These are phyloP conservation scores for Nymphicus hollandicus DNA, from an alignment of 2,113 vertebrate genomes.

Conservation along the genomic window DNA sequence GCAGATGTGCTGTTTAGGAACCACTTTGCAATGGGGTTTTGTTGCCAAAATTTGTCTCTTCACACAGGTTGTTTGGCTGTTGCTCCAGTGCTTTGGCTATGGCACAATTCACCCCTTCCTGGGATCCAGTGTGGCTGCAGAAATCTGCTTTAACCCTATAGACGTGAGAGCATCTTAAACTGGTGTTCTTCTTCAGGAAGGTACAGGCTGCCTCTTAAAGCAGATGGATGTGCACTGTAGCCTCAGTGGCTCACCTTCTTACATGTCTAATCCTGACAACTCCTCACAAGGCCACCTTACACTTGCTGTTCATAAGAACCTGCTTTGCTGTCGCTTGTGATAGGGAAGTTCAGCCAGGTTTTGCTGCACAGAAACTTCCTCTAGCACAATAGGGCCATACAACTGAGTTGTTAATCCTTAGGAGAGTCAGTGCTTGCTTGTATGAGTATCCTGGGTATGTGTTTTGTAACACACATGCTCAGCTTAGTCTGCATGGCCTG, in stretches of 20 bases:
- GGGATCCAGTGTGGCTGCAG: background rate
- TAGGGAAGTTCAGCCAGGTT: background rate
- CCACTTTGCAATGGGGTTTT: background rate
- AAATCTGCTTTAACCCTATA: background rate
- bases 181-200: background rate
- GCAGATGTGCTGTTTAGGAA: accelerated
- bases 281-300: background rate
- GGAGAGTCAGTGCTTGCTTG: background rate
- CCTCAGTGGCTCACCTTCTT: background rate
- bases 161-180: background rate
- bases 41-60: background rate
- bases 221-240: background rate
- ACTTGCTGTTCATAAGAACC: background rate
- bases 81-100: background rate
- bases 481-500: background rate
- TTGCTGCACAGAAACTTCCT: background rate
- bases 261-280: background rate
- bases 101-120: background rate
- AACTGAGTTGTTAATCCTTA: accelerated
- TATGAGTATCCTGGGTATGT: background rate
- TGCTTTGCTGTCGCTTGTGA: background rate
- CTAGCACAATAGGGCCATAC: too few species aligned
- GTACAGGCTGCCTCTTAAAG: background rate
- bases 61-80: background rate
- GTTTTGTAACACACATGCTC: background rate